Conservation (phyloP, 2,113 vertebrate species). For the Sus scrofa region T2T-Sscrofa CM000819.6:35308501-35309000, state of each 20-base stretch:
- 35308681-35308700: background rate
- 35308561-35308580: background rate
- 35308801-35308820: background rate
- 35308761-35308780: background rate
- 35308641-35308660: background rate
- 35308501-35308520: background rate
- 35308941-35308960: background rate
- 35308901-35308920: background rate
- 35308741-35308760: background rate
- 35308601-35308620: background rate
- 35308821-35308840: constrained; percentile 20
- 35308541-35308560: background rate
- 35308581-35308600: background rate
- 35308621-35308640: background rate
- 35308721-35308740: background rate
- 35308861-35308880: constrained; percentile 17
- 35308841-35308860: background rate
- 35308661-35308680: background rate
- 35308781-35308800: background rate
- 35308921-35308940: background rate
- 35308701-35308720: background rate
- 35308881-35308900: background rate
- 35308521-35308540: background rate
- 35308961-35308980: background rate
- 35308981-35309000: background rate